phyloP scores from a whole-genome alignment of 2,113 vertebrate species.

The Gadus chalcogrammus region DNA sequence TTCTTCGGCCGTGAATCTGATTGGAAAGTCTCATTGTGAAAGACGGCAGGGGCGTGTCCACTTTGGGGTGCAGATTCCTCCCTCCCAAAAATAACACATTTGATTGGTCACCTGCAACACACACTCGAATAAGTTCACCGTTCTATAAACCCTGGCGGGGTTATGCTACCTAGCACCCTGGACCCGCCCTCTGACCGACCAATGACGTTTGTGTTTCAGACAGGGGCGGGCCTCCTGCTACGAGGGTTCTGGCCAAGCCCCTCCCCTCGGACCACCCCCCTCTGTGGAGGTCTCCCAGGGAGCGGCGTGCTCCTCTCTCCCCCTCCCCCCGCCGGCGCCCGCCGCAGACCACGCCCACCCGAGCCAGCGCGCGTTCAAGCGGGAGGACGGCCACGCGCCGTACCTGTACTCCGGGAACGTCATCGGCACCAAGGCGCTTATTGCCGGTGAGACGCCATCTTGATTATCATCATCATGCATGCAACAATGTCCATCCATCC shows the following conservation, averaged over 20 bases:
- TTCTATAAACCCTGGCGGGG: no score
- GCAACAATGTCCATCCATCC: no score
- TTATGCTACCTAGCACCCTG: not conserved
- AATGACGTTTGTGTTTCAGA: slow-evolving; percentile 33
- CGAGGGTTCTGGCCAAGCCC: slow-evolving; percentile 68
- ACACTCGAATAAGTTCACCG: not conserved
- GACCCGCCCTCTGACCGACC: not conserved
- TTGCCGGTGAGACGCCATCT: slow-evolving; percentile 64
- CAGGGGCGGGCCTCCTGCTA: slow-evolving; percentile 72
- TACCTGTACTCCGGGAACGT: slow-evolving; percentile 76
- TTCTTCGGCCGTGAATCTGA: no score
- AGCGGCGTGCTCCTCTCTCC: not conserved
- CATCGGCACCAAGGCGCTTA: slow-evolving; percentile 67
- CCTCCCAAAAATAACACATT: no score
- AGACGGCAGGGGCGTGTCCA: not conserved
- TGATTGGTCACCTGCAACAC: no score
- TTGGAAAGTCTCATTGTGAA: not conserved
- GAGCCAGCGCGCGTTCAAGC: slow-evolving; percentile 69
- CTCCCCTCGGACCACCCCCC: slow-evolving; percentile 61
- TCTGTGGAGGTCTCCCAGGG: slow-evolving; percentile 44
- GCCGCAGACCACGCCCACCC: slow-evolving; percentile 34
- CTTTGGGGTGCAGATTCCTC: no score
- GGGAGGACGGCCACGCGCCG: slow-evolving; percentile 67
- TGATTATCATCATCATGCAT: no score
- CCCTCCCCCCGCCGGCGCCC: slow-evolving; percentile 23